These are phyloP conservation scores for Ophion obscuratus DNA, from an alignment of 2,888 invertebrate species.

Conservation along the genomic window DNA sequence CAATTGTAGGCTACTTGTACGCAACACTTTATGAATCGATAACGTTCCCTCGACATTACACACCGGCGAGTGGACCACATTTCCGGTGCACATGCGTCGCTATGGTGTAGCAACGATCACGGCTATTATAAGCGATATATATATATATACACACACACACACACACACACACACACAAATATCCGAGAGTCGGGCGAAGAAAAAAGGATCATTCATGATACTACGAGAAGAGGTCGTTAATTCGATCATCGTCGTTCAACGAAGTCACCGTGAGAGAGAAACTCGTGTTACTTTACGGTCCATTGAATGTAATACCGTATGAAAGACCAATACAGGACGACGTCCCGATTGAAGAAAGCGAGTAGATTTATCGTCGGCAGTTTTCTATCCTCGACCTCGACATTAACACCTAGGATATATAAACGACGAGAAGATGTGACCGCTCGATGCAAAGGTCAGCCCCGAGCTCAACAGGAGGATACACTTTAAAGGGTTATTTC, in stretches of 20 bases:
- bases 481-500: neutral
- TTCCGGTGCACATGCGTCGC: constrained; percentile 48
- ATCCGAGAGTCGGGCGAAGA: neutral
- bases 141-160: neutral
- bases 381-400: constrained; percentile 52
- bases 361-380: constrained; percentile 14
- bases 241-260: constrained; percentile 47
- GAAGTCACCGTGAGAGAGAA: constrained; percentile 1
- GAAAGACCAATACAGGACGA: constrained; percentile 18
- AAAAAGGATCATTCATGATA: constrained; percentile 43
- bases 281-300: constrained; percentile 42
- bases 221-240: constrained; percentile 30
- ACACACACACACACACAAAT: too few relatives aligned
- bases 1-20: constrained; percentile 23
- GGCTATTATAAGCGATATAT: constrained; percentile 8
- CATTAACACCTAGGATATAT: constrained; percentile 21
- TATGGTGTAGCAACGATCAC: constrained; percentile 19
- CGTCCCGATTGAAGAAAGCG: constrained; percentile 33
- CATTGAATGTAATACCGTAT: constrained; percentile 43
- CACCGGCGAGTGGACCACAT: constrained; percentile 44
- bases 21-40: constrained; percentile 60
- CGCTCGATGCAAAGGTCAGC: constrained; percentile 54
- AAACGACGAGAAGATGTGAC: constrained; percentile 6
- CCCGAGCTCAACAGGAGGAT: constrained; percentile 25
- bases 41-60: constrained; percentile 34